These are phyloP conservation scores for Lates calcarifer DNA, from an alignment of 2,113 vertebrate genomes.

Conservation along the genomic window DNA sequence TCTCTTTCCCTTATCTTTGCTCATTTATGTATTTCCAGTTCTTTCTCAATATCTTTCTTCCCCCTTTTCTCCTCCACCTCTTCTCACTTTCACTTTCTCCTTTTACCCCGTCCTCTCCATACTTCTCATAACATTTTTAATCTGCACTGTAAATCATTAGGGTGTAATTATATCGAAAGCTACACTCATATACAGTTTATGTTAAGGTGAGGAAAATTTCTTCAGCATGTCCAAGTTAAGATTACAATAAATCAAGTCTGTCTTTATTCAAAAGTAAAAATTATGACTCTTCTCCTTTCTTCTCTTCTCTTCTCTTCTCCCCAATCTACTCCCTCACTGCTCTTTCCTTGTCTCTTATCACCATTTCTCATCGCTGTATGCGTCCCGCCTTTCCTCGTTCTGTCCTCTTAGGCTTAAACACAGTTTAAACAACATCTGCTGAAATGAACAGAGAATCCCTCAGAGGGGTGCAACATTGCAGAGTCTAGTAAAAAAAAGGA, in stretches of 20 bases:
- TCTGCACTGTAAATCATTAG: neutral
- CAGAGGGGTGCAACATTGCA: constrained; percentile 31
- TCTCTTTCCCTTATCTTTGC: neutral
- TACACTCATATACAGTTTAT: neutral
- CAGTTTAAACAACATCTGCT: constrained; percentile 67
- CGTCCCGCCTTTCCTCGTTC: constrained; percentile 4
- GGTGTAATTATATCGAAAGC: neutral
- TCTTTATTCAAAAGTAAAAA: constrained; percentile 9
- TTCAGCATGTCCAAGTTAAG: neutral
- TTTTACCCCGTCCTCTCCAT: neutral
- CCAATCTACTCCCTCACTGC: neutral
- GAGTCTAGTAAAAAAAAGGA: constrained; percentile 38
- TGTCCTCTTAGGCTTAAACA: constrained; percentile 38
- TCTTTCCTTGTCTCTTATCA: constrained; percentile 11
- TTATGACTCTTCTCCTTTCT: neutral
- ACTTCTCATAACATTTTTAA: neutral
- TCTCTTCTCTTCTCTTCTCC: neutral
- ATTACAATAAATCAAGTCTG: neutral
- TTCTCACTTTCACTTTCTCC: neutral
- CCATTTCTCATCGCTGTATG: constrained; percentile 26
- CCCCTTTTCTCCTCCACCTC: neutral
- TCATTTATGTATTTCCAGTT: neutral
- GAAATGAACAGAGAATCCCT: constrained; percentile 51
- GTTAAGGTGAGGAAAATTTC: constrained; percentile 1
- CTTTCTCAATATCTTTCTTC: neutral